Base-by-base conservation (phyloP, 2,888 invertebrate species). In the Lordiphosa fenestrarum region DNA sequence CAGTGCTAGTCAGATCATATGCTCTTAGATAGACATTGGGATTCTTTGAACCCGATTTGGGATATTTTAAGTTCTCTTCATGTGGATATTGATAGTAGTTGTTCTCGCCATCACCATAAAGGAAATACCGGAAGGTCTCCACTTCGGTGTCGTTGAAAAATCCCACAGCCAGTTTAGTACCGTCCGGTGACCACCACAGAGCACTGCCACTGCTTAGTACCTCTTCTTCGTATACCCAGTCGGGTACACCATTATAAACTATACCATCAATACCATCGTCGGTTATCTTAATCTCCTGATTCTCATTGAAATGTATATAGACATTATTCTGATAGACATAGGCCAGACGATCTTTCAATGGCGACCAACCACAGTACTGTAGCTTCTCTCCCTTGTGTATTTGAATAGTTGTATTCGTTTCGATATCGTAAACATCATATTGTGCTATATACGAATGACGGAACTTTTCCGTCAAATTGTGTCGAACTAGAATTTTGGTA, bases 211-310 rank as follows among this genome's bases (percentile, higher is more conserved):
- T 91, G 50, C 91, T 91, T 50, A 96, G 90, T 9, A 96, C 93
- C 89, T 96, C 96, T 92, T 96, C 96, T 92, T 97, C 97, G 87
- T 98, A 98, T 36, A 97, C 94, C 98, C 98, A 98, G 88, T 98
- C 97, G 6, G 96, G 93, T 15, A 95, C 91, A 3, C 97, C 97
- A 86, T 95, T 95, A 88, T 94, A 96, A 50, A 96, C 90, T 35
- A 92, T 90, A 2, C 92, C 93, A 0, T 91, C 90, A 1, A 91
- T 86, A 1, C 95, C 95, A 54, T 92, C 92, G 6, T 84, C 88
- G 1, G 95, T 95, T 40, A 94, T 88, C n/a, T 88, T 84, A 9
- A 85, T 71, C 39, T 90, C 90, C 35, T 72, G 75, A 41, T 87
- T 89, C 12, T 69, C 76, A 21, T 71, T 77, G 44, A 66, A 82